Evolutionary conservation across 2,888 invertebrate species (phyloP).

Genomic region (Limnephilus auricula): DNA sequence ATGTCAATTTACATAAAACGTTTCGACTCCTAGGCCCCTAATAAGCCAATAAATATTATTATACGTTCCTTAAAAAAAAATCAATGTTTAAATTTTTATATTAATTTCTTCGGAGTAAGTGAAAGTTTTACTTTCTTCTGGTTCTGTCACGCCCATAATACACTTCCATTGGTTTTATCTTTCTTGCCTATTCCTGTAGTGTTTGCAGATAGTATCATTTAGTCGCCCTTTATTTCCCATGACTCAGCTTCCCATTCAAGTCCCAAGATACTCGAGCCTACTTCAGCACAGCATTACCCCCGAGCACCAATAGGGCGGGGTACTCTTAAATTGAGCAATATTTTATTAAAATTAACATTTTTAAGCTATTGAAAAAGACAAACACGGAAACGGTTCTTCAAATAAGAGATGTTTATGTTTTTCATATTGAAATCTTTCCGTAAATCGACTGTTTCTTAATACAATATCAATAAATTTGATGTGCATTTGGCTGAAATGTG

Average conservation of each 20-base stretch:
- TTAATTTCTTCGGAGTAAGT: no score
- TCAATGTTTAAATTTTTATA: no score
- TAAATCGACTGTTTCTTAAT: background rate
- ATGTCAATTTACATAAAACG: no score
- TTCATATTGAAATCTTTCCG: background rate
- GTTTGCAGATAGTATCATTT: conserved; percentile 30
- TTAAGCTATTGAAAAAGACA: background rate
- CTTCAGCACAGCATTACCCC: background rate
- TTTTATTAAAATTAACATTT: conserved; percentile 2
- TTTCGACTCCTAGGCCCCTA: no score
- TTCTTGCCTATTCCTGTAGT: background rate
- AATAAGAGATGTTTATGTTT: background rate
- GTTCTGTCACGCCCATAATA: no score
- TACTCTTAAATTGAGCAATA: background rate
- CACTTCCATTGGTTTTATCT: no score
- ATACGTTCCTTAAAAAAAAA: no score
- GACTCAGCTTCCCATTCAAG: conserved; percentile 23
- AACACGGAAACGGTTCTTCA: background rate
- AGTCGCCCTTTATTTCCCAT: background rate
- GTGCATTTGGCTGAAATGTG: background rate
- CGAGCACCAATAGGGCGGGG: background rate
- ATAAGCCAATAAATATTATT: no score
- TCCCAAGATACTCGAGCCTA: background rate
- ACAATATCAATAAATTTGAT: background rate
- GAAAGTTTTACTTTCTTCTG: no score